Conservation (phyloP, 2,797 vertebrate species). For the Crypturellus tataupa region DNA sequence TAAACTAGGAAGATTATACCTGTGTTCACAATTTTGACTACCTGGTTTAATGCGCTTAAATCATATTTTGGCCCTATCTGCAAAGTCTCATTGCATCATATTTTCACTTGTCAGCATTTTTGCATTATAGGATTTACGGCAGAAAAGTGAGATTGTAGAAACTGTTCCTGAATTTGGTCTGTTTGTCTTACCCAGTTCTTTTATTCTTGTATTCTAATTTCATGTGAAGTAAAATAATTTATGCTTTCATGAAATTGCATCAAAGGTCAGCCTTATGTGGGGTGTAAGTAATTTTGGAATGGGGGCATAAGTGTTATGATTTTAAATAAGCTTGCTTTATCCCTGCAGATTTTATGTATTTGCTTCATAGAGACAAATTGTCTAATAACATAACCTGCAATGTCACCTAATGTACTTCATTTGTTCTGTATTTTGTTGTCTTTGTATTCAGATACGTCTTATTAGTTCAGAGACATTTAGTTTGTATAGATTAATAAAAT, state of each 20-base stretch:
- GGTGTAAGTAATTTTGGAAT: neutral
- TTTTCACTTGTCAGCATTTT: neutral
- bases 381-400: constrained; percentile 4
- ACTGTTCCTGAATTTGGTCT: neutral
- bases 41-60: neutral
- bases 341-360: neutral
- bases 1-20: neutral
- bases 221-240: neutral
- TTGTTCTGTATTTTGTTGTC: constrained; percentile 34
- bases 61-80: neutral
- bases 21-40: neutral
- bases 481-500: constrained; percentile 56
- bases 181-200: neutral
- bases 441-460: constrained; percentile 59
- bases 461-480: constrained; percentile 51
- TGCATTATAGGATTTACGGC: neutral
- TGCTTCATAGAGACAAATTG: constrained; percentile 23
- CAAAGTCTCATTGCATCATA: neutral
- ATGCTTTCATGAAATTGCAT: neutral
- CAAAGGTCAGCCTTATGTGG: neutral
- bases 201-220: neutral
- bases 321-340: constrained; percentile 25
- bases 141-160: neutral
- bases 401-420: constrained; percentile 46
- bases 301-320: neutral